Conservation (phyloP, 2,888 invertebrate genomes). For the Cremastinae sp. region DNA sequence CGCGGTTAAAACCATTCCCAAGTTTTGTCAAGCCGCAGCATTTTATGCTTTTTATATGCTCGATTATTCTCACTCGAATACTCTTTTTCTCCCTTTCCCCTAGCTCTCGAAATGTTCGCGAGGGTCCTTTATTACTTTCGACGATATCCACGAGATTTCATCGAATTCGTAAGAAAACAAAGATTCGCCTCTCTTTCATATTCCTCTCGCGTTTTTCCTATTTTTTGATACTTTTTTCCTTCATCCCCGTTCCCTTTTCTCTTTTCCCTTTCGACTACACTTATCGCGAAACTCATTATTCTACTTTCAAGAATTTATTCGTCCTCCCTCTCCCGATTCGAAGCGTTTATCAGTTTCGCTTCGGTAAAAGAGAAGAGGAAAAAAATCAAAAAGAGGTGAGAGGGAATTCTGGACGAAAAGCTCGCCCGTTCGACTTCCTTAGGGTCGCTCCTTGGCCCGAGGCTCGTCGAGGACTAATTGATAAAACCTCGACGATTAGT, state of each 20-base stretch:
- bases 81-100: conserved; percentile 18
- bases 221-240: no score
- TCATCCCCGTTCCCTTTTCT: no score
- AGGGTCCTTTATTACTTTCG: conserved; percentile 5
- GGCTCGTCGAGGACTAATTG: conserved; percentile 68
- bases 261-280: no score
- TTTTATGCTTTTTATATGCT: conserved; percentile 32
- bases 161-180: no score
- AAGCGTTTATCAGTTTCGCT: background rate
- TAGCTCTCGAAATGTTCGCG: conserved; percentile 13
- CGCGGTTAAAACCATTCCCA: conserved; percentile 50
- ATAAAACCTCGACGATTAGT: conserved; percentile 74
- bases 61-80: conserved; percentile 19
- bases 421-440: conserved; percentile 10
- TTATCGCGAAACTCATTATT: no score
- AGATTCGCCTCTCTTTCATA: background rate
- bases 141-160: conserved; percentile 1
- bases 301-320: no score
- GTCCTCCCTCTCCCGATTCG: background rate
- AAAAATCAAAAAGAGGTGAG: background rate
- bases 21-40: conserved; percentile 48
- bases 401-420: background rate
- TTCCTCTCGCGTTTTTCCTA: no score
- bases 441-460: conserved; percentile 2
- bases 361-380: background rate